These are phyloP conservation scores for Microtus oregoni DNA, from an alignment of 2,113 vertebrate genomes.

Conservation along the genomic window DNA sequence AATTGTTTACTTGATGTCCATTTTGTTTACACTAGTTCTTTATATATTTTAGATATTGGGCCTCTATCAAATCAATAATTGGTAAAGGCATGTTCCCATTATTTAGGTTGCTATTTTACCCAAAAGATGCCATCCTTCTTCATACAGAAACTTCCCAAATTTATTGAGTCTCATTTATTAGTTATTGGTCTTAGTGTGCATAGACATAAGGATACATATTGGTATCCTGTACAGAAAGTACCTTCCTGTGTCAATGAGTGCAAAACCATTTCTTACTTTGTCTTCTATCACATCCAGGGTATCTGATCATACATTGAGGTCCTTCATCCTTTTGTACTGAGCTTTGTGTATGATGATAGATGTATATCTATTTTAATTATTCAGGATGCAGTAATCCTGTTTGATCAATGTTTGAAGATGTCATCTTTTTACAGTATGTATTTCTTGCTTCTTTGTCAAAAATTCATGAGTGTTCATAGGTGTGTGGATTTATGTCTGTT, in stretches of 20 bases:
- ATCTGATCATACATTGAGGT: background rate
- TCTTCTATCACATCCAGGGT: background rate
- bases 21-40: background rate
- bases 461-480: background rate
- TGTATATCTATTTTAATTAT: background rate
- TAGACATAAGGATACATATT: background rate
- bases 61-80: background rate
- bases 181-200: background rate
- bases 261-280: background rate
- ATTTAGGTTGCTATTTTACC: background rate
- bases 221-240: background rate
- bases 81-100: background rate
- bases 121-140: too few species aligned
- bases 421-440: background rate
- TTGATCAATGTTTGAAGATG: background rate
- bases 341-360: background rate
- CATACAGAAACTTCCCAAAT: background rate
- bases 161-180: background rate
- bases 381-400: background rate
- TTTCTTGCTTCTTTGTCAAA: background rate
- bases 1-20: background rate
- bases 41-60: background rate
- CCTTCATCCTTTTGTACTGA: background rate
- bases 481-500: background rate
- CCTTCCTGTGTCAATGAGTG: background rate